A percentile compares a stretch with the other conserved stretches of the same genome.
phyloP scores from a whole-genome alignment of 2,888 invertebrate species.

The Atethmia centrago region DNA sequence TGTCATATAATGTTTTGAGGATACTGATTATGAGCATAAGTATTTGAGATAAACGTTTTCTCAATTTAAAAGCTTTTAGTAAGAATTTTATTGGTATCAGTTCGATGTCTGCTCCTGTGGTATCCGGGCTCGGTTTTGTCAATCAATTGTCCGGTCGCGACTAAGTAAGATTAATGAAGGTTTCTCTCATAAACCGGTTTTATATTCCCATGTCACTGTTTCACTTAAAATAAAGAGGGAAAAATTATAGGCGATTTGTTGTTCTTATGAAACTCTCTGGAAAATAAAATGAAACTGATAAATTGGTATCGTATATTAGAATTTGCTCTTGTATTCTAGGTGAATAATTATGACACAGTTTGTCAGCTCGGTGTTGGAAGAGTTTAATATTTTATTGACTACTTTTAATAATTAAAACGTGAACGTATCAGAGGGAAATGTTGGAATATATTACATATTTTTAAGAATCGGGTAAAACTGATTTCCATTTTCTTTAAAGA shows the following conservation, averaged over 20 bases:
- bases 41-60: not conserved
- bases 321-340: slow-evolving; percentile 9
- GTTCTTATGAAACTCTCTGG: slow-evolving; percentile 21
- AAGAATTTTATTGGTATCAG: not conserved
- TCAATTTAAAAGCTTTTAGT: not conserved
- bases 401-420: not conserved
- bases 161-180: slow-evolving; percentile 34
- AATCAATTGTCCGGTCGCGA: not conserved
- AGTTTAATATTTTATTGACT: not conserved
- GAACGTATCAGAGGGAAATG: not conserved
- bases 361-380: not conserved
- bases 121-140: slow-evolving; percentile 7
- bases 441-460: too few species aligned
- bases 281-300: slow-evolving; percentile 42
- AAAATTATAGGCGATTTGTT: slow-evolving; percentile 38
- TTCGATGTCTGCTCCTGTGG: not conserved
- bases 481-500: not conserved
- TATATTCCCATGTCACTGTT: slow-evolving; percentile 37
- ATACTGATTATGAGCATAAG: slow-evolving; percentile 3
- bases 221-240: slow-evolving; percentile 33
- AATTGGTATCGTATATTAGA: slow-evolving; percentile 40
- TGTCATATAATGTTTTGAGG: too few species aligned
- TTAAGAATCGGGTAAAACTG: not conserved
- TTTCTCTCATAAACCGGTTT: slow-evolving; percentile 18
- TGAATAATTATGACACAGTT: slow-evolving; percentile 15